Conservation (phyloP, 1,140 invertebrate genomes). For the Drosophila equinoxialis region DNA sequence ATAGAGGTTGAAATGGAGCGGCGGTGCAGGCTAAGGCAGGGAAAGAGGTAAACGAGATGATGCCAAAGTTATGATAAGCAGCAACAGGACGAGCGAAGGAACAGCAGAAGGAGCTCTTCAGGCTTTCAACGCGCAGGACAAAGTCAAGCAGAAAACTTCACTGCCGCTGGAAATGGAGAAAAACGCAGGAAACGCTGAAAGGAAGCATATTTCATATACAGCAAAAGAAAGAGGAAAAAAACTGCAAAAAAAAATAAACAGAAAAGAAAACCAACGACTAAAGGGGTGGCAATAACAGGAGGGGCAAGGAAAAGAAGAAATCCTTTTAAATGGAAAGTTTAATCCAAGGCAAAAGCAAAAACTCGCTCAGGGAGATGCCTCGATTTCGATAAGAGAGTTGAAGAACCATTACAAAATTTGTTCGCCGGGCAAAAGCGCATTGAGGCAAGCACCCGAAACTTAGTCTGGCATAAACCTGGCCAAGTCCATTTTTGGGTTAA, state of each 20-base stretch:
- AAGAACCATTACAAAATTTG: slow-evolving; percentile 15
- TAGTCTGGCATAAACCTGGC: slow-evolving; percentile 1
- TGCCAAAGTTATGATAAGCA: slow-evolving; percentile 80
- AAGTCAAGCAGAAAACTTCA: slow-evolving; percentile 79
- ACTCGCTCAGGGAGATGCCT: slow-evolving; percentile 54
- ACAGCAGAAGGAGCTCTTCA: slow-evolving; percentile 26
- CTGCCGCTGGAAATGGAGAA: slow-evolving; percentile 38
- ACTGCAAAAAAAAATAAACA: not conserved
- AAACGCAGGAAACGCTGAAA: slow-evolving; percentile 67
- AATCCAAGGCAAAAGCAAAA: slow-evolving; percentile 54
- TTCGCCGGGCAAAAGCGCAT: slow-evolving; percentile 9
- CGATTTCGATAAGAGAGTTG: slow-evolving; percentile 58
- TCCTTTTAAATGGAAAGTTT: slow-evolving; percentile 79
- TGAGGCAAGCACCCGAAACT: slow-evolving; percentile 7
- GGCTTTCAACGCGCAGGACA: slow-evolving; percentile 61
- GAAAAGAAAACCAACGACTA: not conserved
- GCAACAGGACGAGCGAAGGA: slow-evolving; percentile 44
- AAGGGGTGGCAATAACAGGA: not conserved
- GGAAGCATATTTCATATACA: slow-evolving; percentile 74
- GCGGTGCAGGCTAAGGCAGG: not conserved
- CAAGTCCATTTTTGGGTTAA: slow-evolving; percentile 16
- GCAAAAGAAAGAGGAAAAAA: not conserved
- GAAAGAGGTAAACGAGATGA: slow-evolving; percentile 24
- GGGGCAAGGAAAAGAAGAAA: slow-evolving; percentile 52
- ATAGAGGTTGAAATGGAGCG: not conserved